phyloP scores from a whole-genome alignment of 2,888 invertebrate genomes.

The Tupiocoris notatus region DNA sequence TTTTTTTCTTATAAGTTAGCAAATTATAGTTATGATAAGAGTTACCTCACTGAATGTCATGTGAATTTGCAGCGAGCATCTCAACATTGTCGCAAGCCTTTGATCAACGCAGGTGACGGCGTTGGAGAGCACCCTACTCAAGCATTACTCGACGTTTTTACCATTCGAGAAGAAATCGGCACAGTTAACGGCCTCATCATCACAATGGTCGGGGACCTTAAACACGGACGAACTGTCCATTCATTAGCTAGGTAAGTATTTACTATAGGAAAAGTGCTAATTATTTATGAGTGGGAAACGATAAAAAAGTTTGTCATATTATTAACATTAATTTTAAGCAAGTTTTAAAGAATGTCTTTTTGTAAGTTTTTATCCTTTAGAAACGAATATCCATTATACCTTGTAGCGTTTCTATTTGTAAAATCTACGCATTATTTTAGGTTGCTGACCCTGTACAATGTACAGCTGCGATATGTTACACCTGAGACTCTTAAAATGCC shows the following conservation, averaged over 20 bases:
- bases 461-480: constrained; percentile 87
- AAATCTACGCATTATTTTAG: no score
- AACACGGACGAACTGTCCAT: constrained; percentile 97
- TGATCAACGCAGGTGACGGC: constrained; percentile 99
- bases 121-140: constrained; percentile 97
- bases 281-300: no score
- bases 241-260: constrained; percentile 74
- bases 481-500: constrained; percentile 90
- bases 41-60: no score
- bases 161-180: constrained; percentile 97
- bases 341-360: no score
- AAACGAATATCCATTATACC: no score
- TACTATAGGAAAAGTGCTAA: no score
- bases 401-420: no score
- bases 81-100: constrained; percentile 76
- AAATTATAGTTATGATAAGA: no score
- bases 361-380: no score
- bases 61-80: constrained; percentile 69
- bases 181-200: constrained; percentile 97
- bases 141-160: constrained; percentile 94
- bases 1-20: no score
- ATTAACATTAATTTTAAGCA: no score
- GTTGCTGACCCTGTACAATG: constrained; percentile 89
- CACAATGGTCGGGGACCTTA: constrained; percentile 97
- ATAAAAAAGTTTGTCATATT: no score